Evolutionary conservation across 1,140 invertebrate genomes (phyloP), one percentile per base, ranked within the genome.

Genomic region (Tribolium castaneum): DNA sequence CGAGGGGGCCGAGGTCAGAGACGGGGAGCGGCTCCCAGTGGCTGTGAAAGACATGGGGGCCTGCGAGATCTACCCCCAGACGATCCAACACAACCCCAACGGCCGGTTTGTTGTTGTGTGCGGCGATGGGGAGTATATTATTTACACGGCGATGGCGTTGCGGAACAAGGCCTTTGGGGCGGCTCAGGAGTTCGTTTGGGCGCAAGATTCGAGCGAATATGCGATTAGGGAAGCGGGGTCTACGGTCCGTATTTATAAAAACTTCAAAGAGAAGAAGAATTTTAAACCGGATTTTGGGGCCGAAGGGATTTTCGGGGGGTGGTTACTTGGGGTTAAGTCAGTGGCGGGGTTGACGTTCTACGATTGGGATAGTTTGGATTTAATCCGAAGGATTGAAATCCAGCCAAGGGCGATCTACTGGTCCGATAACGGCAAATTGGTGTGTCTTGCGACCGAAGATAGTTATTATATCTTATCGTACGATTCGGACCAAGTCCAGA

Each of bases 1-100:
- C 0, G 92, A 95, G 83, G 93, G 93, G 84, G 89, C 88, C 14
- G 94, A 95, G 84, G 91, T 95, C 59, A 95, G 95, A 86, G 97
- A 99, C 87, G 97, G 97, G 0, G 96, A 98, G 87, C 90, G 97
- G 9, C 88, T 99, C 0, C 95, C 98, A 1, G 90, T 99, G 5
- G 93, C 95, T 1, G 94, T 98, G 0, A 99, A 99, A 87, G 99
- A 99, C 83, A 99, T 99, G 97, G 99, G 99, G 0, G 96, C 97
- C 13, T 99, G 98, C 88, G 99, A 99, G 88, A 99, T 99, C 80
- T 99, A 99, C 87, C 99, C 99, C 0, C 98, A 99, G 86, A 99
- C 95, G 0, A 97, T 99, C 79, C 94, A 96, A 14, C 99, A 99
- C 85, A 99, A 99, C 89, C 97, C 98, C 0, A 99, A 99, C 88